These are phyloP conservation scores for Trichopoda pennipes DNA, from an alignment of 2,888 invertebrate species.

Conservation along the genomic window DNA sequence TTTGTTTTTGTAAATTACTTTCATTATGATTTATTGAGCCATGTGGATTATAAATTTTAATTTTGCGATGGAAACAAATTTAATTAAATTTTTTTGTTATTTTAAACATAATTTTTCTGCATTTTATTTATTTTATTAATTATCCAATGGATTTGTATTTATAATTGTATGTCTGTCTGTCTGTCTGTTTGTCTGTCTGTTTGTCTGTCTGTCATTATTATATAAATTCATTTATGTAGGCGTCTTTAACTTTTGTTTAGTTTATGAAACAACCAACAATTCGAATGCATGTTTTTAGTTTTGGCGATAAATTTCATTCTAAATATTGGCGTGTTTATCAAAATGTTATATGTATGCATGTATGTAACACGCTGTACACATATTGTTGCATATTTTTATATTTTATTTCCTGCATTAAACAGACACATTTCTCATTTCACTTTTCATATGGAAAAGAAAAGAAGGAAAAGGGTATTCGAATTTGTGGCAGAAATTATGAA, in stretches of 20 bases:
- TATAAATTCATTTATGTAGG: conserved; percentile 28
- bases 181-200: conserved; percentile 27
- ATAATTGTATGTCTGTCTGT: conserved; percentile 8
- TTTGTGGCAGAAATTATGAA: conserved; percentile 26
- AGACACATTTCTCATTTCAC: not conserved
- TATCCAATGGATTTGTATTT: conserved; percentile 27
- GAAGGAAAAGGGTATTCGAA: no score
- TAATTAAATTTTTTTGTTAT: not conserved
- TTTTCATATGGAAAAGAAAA: not conserved
- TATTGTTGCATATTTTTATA: conserved; percentile 47
- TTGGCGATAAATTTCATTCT: conserved; percentile 38
- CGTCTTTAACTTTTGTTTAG: not conserved
- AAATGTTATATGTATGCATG: no score
- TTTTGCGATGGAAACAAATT: conserved; percentile 32
- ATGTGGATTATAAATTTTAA: conserved; percentile 46
- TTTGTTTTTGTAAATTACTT: not conserved
- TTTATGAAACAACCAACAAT: not conserved
- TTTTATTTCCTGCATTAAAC: conserved; percentile 22
- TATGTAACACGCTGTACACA: conserved; percentile 43
- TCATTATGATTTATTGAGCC: conserved; percentile 19
- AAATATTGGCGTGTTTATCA: conserved; percentile 13
- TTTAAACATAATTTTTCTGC: not conserved
- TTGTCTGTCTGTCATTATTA: conserved; percentile 39
- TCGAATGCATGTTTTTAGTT: conserved; percentile 21
- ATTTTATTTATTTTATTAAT: conserved; percentile 4